phyloP scores from a whole-genome alignment of 2,797 vertebrate genomes.

The Anableps anableps region DNA sequence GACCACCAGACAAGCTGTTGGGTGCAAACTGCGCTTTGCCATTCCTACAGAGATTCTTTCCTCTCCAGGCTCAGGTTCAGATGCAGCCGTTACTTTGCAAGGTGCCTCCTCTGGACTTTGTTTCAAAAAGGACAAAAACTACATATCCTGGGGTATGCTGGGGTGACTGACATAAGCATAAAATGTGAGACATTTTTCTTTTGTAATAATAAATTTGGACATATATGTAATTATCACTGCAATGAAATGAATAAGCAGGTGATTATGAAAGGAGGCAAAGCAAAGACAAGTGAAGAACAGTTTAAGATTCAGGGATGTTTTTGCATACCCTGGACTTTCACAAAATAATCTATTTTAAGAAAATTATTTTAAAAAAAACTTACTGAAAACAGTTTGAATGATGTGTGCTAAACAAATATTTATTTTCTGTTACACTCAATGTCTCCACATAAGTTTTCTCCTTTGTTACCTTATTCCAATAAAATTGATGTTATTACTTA shows the following conservation, averaged over 20 bases:
- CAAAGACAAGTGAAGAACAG: neutral
- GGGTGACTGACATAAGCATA: neutral
- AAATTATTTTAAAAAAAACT: neutral
- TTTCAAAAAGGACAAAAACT: neutral
- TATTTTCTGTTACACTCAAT: neutral
- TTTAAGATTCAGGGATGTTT: neutral
- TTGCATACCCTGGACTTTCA: neutral
- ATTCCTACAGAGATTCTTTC: constrained; percentile 18
- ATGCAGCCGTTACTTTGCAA: constrained; percentile 3
- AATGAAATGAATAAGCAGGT: neutral
- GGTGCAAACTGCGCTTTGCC: constrained; percentile 49
- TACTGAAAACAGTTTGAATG: neutral
- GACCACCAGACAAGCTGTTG: constrained; percentile 66
- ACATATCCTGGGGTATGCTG: neutral
- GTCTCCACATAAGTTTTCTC: neutral
- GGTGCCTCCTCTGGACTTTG: neutral
- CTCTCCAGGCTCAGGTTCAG: constrained; percentile 14
- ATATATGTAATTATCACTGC: neutral
- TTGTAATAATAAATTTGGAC: neutral
- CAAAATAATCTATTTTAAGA: neutral
- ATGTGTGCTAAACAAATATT: neutral
- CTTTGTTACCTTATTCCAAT: neutral
- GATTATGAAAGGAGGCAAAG: neutral
- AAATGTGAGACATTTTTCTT: neutral
- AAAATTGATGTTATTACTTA: neutral